Base-by-base conservation (phyloP, 1,140 invertebrate species). In the Coelopa frigida region DNA sequence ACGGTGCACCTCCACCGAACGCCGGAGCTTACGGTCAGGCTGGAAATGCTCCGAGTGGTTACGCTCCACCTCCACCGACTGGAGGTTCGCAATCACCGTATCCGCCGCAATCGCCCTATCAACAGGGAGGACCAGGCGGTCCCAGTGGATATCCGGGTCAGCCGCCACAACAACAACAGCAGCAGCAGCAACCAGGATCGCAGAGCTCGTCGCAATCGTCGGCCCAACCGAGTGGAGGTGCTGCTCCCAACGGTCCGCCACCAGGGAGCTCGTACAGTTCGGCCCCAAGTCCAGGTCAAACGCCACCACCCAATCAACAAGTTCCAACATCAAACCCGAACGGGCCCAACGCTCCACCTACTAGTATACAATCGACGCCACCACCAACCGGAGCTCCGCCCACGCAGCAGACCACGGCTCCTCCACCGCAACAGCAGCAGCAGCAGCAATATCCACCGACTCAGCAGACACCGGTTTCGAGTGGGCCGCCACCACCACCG, bases 281-380 rank as follows among this genome's bases (percentile, higher is more conserved):
- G 14, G 57, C 65, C 15, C 66, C 66, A 5, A 62, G 62, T 41
- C 55, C 53, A 3, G 53, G 53, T 22, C 65, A 68, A 42, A 68
- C 65, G 12, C 65, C 65, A 7, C 65, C 65, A 44, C 62, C 65
- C 0, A 50, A 59, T 37, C 46, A 45, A 53, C 57, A 35, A 41
- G 26, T 49, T 2, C 32, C 47, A 29, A 15, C 37, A 7, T 40
- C 21, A 4, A 66, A 61, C 55, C 57, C 62, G 2, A 66, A 66
- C 38, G 62, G 56, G 12, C 63, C 63, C 10, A 63, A 67, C 33
- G 52, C 55, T n/a, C 57, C 61, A 29, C 21, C 48, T 11, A 38
- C 37, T 10, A 42, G 44, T 33, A 31, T 32, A 35, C 63, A 67
- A 48, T 66, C 63, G 32, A 67, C 63, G 38, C 61, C 61, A 11